phyloP scores from a whole-genome alignment of 2,113 vertebrate genomes.

The Edolisoma coerulescens region DNA sequence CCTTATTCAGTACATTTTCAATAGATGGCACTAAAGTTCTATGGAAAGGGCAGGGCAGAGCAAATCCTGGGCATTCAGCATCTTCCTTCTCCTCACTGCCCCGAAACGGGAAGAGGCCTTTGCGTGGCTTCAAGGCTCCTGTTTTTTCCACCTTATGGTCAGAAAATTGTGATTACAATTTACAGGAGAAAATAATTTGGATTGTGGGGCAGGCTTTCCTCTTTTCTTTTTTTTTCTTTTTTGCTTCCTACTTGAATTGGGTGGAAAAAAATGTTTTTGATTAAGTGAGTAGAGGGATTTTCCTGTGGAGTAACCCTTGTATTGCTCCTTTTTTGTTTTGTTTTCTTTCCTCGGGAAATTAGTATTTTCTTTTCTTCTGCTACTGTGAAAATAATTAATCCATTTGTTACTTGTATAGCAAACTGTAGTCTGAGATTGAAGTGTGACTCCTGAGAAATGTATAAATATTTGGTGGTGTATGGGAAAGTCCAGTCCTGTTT shows the following conservation, averaged over 20 bases:
- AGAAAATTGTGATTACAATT: background rate
- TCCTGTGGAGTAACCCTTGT: background rate
- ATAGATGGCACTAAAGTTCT: slow-evolving; percentile 98
- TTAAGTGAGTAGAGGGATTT: background rate
- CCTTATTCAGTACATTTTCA: slow-evolving; percentile 77
- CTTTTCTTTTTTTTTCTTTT: background rate
- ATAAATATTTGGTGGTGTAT: background rate
- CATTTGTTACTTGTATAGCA: background rate
- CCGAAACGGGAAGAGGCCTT: slow-evolving; percentile 58
- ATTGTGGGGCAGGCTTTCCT: background rate
- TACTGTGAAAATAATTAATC: background rate
- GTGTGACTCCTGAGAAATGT: background rate
- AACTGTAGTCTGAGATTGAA: background rate
- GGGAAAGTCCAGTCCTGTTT: background rate
- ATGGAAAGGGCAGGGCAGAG: slow-evolving; percentile 76
- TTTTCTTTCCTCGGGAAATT: background rate
- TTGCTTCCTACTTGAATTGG: fast-evolving
- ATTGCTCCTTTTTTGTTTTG: background rate
- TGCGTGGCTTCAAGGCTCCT: background rate
- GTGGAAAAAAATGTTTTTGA: background rate
- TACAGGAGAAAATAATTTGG: background rate
- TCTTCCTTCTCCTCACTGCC: slow-evolving; percentile 14
- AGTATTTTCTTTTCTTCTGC: fast-evolving
- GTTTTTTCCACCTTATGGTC: slow-evolving; percentile 4
- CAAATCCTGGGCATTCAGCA: slow-evolving; percentile 27